Percentiles rank a stretch among this genome's conserved stretches.
Evolutionary conservation across 2,888 invertebrate genomes (phyloP).

Genomic region (Parnassius mnemosyne): DNA sequence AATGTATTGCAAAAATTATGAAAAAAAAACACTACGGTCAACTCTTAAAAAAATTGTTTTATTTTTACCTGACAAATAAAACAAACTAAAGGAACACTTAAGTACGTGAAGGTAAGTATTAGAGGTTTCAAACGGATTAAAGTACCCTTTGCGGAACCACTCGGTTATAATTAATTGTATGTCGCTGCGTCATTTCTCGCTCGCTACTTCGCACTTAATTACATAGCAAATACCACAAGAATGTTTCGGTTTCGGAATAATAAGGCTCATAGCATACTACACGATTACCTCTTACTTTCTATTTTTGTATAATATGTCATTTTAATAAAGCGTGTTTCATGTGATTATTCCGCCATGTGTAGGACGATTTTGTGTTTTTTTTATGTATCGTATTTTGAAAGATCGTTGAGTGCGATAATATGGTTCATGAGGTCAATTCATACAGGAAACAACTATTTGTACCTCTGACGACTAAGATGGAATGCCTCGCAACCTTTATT

Average conservation of each 20-base stretch:
- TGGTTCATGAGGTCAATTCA: no score
- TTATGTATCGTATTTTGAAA: no score
- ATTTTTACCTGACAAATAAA: slow-evolving; percentile 17
- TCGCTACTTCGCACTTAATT: slow-evolving; percentile 34
- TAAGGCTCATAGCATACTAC: slow-evolving; percentile 3
- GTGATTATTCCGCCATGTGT: no score
- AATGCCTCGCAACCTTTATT: no score
- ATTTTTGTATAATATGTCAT: neutral
- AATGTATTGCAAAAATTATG: no score
- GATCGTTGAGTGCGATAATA: no score
- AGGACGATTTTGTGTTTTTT: no score
- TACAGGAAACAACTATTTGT: no score
- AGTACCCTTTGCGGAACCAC: slow-evolving; percentile 26
- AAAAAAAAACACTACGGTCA: no score
- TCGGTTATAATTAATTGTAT: slow-evolving; percentile 45
- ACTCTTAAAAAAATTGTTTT: no score
- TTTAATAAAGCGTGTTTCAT: no score
- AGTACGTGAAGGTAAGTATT: slow-evolving; percentile 10
- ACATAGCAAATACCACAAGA: slow-evolving; percentile 31
- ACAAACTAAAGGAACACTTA: slow-evolving; percentile 11
- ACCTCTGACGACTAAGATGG: no score
- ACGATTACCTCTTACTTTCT: slow-evolving; percentile 1
- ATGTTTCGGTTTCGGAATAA: slow-evolving; percentile 20
- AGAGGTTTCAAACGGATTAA: slow-evolving; percentile 19
- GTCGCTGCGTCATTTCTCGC: slow-evolving; percentile 46